A percentile compares a stretch with the other conserved stretches of the same genome.
These are phyloP conservation scores for Chelonia mydas DNA, from an alignment of 2,797 vertebrate genomes.

Conservation along the genomic window DNA sequence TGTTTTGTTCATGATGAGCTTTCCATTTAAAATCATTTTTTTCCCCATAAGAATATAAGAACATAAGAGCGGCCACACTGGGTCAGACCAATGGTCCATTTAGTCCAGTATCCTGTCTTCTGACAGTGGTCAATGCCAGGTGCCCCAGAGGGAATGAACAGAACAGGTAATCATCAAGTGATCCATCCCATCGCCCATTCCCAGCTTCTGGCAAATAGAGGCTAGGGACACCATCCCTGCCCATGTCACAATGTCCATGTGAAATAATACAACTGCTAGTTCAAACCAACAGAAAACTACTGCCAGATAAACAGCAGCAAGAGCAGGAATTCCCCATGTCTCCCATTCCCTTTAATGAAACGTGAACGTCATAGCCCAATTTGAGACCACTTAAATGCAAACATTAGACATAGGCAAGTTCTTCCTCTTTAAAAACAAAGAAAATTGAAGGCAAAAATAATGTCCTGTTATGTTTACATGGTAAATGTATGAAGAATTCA, in stretches of 20 bases:
- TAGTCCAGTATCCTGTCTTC: too few relatives aligned
- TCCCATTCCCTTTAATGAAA: background rate
- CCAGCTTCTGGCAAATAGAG: too few relatives aligned
- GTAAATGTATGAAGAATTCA: background rate
- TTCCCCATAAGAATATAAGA: background rate
- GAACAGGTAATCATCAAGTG: too few relatives aligned
- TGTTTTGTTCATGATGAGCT: background rate
- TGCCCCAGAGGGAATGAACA: too few relatives aligned
- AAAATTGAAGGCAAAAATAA: background rate
- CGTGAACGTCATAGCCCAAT: background rate
- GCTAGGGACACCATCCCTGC: too few relatives aligned
- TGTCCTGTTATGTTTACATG: background rate
- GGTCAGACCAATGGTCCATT: too few relatives aligned
- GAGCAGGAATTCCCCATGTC: background rate
- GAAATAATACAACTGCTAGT: background rate
- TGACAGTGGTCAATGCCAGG: too few relatives aligned
- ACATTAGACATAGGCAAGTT: background rate
- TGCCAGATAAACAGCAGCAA: background rate
- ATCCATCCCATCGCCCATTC: too few relatives aligned
- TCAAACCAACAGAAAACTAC: background rate
- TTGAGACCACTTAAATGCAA: background rate
- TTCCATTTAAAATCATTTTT: background rate
- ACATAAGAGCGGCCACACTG: too few relatives aligned
- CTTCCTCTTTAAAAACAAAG: fast-evolving
- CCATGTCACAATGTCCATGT: too few relatives aligned